Evolutionary conservation across 2,113 vertebrate species (phyloP).

Genomic region (Ciconia maguari): DNA sequence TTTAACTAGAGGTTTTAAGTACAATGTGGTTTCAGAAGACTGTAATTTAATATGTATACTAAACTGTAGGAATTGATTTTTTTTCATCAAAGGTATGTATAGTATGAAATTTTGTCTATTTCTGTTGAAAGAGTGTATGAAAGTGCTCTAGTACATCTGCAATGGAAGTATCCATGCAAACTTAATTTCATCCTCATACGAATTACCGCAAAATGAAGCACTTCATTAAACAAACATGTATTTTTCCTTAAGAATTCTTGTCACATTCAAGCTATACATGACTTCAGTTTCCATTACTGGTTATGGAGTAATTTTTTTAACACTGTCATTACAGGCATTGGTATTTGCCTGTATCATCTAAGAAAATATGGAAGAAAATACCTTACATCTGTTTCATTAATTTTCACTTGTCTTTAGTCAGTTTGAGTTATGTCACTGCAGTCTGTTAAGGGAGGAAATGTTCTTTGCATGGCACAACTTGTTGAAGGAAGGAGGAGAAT

Average conservation of each 20-base stretch:
- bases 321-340: not conserved
- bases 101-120: not conserved
- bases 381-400: not conserved
- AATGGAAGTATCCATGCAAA: not conserved
- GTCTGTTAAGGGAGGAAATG: not conserved
- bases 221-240: not conserved
- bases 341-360: not conserved
- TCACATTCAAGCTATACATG: not conserved
- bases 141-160: not conserved
- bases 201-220: not conserved
- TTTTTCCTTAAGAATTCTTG: not conserved
- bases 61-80: not conserved
- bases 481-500: not conserved
- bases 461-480: not conserved
- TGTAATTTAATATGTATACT: not conserved
- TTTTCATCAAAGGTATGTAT: not conserved
- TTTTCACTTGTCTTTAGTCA: not conserved
- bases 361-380: not conserved
- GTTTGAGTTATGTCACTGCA: not conserved
- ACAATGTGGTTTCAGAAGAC: not conserved
- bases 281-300: not conserved
- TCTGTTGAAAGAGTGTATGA: not conserved
- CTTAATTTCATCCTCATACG: not conserved
- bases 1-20: not conserved
- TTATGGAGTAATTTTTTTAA: not conserved